Base-by-base conservation (phyloP, 2,888 invertebrate species). In the Eupithecia inturbata region DNA sequence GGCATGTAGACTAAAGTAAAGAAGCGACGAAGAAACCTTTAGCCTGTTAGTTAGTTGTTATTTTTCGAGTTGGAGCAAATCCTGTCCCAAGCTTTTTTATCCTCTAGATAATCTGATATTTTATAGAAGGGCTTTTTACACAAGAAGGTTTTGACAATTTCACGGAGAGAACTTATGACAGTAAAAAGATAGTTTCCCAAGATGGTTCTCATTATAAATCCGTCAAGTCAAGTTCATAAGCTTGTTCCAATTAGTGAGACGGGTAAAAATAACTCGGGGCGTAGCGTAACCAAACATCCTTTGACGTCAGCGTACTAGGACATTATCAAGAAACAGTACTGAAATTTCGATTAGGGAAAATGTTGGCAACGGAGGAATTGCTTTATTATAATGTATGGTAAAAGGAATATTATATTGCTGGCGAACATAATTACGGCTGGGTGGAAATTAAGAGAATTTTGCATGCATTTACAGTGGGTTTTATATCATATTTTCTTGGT, bases 261-360 rank as follows among this genome's bases (percentile, higher is more conserved):
- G 73, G 77, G 83, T 84, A 85, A 83, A 88, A 86, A 88, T 87
- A 87, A 83, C 80, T 71, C 72, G 41, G 63, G 77, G 67, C 53
- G 67, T 9, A 68, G 36, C 79, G 81, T 81, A 80, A 80, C 75
- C 81, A 85, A 87, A 87, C 86, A 87, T 87, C 85, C 85, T 84
- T 85, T 88, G 87, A 88, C 89, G 89, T 89, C 88, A 88, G 67
- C 39, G 68, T 73, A 62, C 73, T 41, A 74, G 68, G 74, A 66
- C 60, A 45, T 41, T 41, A 26, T 53, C 63, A 68, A 68, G 57
- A 73, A 67, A n/a, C 16, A 53, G 64, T 26, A 22, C 14, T 41
- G 16, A 57, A 41, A 31, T 68, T 68, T 57, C 31, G 26, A 41
- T 67, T 28, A 49, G 28, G 63, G 22, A 22, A n/a, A 39, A 57